Evolutionary conservation across 2,797 vertebrate species (phyloP).

Genomic region (Chelonia mydas): DNA sequence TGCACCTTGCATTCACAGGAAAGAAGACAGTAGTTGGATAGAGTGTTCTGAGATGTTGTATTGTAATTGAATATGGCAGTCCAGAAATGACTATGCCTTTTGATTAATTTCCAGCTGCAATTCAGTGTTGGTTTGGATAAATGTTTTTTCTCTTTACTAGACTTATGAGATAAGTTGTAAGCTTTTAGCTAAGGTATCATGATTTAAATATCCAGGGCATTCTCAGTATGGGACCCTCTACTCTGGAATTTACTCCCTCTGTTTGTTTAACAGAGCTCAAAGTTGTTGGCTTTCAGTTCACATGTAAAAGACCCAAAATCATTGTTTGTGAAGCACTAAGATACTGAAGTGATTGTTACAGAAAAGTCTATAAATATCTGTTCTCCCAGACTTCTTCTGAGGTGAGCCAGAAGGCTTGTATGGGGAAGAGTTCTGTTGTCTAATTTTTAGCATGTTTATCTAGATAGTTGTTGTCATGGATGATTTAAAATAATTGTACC

Average conservation of each 20-base stretch:
- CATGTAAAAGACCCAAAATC: not conserved
- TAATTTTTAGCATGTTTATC: not conserved
- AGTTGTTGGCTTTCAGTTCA: constrained; percentile 19
- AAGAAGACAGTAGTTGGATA: constrained; percentile 33
- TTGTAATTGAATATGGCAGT: constrained; percentile 41
- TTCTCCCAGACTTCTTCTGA: constrained; percentile 5
- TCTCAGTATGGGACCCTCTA: not conserved
- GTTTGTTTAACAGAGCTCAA: constrained; percentile 37
- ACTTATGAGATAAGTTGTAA: not conserved
- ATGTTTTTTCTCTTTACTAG: constrained; percentile 15
- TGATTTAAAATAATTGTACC: not conserved
- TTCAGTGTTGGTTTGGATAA: constrained; percentile 38
- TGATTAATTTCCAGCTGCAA: constrained; percentile 58
- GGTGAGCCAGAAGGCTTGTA: constrained; percentile 8
- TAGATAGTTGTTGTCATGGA: not conserved
- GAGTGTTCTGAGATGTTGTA: constrained; percentile 1
- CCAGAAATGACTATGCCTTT: constrained; percentile 41
- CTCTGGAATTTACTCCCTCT: constrained; percentile 35
- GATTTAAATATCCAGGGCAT: not conserved
- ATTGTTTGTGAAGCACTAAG: constrained; percentile 26
- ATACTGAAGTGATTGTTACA: not conserved
- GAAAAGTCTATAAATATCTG: constrained; percentile 28
- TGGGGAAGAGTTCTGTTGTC: constrained; percentile 10
- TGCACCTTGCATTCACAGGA: constrained; percentile 53
- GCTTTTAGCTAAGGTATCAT: constrained; percentile 8